Conservation (phyloP, 2,888 invertebrate genomes). For the Lordiphosa fenestrarum region DNA sequence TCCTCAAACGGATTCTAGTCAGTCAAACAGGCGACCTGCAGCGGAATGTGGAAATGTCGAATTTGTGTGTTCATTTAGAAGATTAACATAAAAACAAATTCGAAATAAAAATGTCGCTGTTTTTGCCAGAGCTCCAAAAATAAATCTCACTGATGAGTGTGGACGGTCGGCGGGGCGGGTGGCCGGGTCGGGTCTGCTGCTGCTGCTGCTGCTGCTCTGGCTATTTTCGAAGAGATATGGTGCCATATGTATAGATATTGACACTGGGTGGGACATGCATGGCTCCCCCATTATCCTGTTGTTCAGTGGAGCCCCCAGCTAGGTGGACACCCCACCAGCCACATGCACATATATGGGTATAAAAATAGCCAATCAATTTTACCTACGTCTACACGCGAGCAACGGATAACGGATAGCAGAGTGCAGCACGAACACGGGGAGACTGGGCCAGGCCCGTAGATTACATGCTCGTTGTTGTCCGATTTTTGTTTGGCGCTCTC, state of each 20-base stretch:
- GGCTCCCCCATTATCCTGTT: too few relatives aligned
- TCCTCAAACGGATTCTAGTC: slow-evolving; percentile 8
- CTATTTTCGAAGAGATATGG: slow-evolving; percentile 44
- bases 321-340: neutral
- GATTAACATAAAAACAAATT: slow-evolving; percentile 32
- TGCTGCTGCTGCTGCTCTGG: slow-evolving; percentile 19
- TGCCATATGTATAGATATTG: neutral
- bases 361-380: slow-evolving; percentile 31
- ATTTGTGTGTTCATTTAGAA: slow-evolving; percentile 26
- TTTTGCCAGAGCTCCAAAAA: slow-evolving; percentile 69
- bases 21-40: slow-evolving; percentile 7
- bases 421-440: slow-evolving; percentile 71
- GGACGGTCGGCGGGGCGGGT: slow-evolving; percentile 32
- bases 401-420: slow-evolving; percentile 60
- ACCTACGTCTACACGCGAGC: slow-evolving; percentile 62
- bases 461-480: slow-evolving; percentile 49
- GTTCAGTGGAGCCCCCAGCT: too few relatives aligned
- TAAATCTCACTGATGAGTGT: slow-evolving; percentile 56
- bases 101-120: slow-evolving; percentile 56
- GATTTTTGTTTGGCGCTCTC: slow-evolving; percentile 16
- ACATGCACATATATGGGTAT: slow-evolving; percentile 11
- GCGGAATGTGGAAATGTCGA: slow-evolving; percentile 33
- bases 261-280: too few relatives aligned
- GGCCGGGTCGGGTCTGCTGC: slow-evolving; percentile 39
- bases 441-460: slow-evolving; percentile 63